These are phyloP conservation scores for Trematomus bernacchii DNA, from an alignment of 2,797 vertebrate genomes.

Conservation along the genomic window DNA sequence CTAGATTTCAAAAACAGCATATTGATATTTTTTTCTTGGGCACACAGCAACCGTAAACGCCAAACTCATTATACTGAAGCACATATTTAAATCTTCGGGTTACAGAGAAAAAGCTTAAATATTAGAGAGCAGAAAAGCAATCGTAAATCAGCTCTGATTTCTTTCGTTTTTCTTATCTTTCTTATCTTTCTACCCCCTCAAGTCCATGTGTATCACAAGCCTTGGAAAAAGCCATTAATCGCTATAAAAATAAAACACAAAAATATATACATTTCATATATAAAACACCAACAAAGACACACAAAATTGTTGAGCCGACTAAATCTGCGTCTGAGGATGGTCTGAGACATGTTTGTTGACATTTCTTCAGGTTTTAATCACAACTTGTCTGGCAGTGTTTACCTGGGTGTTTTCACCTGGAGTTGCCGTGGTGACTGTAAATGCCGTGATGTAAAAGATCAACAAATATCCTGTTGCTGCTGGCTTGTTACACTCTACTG, in stretches of 20 bases:
- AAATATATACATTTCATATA: not conserved
- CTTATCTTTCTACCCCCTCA: not conserved
- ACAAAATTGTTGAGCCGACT: not conserved
- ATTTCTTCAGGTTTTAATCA: slow-evolving; percentile 12
- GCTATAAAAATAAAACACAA: not conserved
- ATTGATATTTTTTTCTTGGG: not conserved
- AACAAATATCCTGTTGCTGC: slow-evolving; percentile 6
- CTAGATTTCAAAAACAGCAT: not conserved
- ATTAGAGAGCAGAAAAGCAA: slow-evolving; percentile 3
- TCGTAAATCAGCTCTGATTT: not conserved
- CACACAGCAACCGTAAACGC: not conserved
- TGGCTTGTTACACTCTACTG: not conserved
- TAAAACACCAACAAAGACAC: not conserved
- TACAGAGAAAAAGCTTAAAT: not conserved
- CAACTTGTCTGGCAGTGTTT: slow-evolving; percentile 32
- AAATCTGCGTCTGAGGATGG: not conserved
- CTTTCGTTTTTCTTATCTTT: not conserved
- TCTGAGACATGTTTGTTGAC: not conserved
- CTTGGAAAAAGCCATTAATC: not conserved
- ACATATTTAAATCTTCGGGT: not conserved
- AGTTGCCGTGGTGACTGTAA: slow-evolving; percentile 24
- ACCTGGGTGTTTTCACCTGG: slow-evolving; percentile 28
- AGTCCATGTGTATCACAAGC: too few species aligned
- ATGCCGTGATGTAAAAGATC: slow-evolving; percentile 2
- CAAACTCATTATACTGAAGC: not conserved